Percentiles rank a stretch among this genome's conserved stretches.
phyloP scores from a whole-genome alignment of 2,113 vertebrate genomes.

The Chiloscyllium plagiosum region DNA sequence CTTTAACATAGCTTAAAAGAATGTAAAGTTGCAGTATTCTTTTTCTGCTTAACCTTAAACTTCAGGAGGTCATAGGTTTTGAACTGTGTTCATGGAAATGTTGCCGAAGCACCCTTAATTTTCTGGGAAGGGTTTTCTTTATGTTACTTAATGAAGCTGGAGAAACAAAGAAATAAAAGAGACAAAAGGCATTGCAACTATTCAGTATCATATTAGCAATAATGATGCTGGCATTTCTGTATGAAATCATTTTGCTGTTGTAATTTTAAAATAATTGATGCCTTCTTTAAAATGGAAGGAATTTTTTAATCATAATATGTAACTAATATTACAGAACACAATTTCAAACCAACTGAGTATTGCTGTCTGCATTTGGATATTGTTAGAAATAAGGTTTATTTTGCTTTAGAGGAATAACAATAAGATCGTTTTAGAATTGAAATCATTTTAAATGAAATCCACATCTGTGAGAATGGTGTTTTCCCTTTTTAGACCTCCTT shows the following conservation, averaged over 20 bases:
- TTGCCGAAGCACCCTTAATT: not conserved
- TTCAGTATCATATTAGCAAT: not conserved
- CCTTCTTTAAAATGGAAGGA: not conserved
- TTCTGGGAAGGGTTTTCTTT: not conserved
- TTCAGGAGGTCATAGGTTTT: slow-evolving; percentile 18
- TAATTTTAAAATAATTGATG: not conserved
- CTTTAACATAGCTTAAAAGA: slow-evolving; percentile 27
- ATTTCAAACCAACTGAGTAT: not conserved
- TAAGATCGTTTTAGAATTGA: not conserved
- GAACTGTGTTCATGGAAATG: not conserved
- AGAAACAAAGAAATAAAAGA: not conserved
- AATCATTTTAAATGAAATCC: not conserved
- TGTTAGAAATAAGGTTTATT: not conserved
- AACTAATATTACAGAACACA: not conserved
- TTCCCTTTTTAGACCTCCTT: not conserved
- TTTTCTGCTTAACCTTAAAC: not conserved
- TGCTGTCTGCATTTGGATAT: not conserved
- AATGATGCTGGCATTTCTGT: not conserved
- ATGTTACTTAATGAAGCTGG: not conserved
- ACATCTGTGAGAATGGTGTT: not conserved
- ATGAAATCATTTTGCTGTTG: not conserved
- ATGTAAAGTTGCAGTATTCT: not conserved
- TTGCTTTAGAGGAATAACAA: not conserved
- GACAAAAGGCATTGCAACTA: not conserved
- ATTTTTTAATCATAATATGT: not conserved